Base-by-base conservation (phyloP, 2,797 vertebrate species). In the Chaetodon trifasciatus region DNA sequence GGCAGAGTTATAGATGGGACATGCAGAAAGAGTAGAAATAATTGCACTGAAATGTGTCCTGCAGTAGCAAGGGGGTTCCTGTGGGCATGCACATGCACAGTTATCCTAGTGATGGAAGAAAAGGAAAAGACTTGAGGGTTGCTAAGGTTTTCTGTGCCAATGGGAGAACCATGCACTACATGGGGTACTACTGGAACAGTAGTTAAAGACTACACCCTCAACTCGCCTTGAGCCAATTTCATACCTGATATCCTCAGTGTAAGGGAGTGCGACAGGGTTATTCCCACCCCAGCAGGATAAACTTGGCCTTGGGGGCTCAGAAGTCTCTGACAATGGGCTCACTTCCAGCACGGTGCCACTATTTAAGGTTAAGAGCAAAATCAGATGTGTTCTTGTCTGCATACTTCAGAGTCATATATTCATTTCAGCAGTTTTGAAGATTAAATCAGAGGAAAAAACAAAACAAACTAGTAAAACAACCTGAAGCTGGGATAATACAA, bases 161-260 rank as follows among this genome's bases (percentile, higher is more conserved):
- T 70, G 50, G 73, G 32, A 82, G 68, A 86, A 76, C 53, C 74
- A 61, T 72, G 67, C 53, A 76, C 71, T 74, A 78, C 66, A 81
- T 28, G 4, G 64, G 65, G 40, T 67, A 86, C 81, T 83, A 89
- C 61, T 70, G 58, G 77, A 72, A 81, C 72, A 72, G 81, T 88
- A 84, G 90, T 89, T 91, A 93, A 94, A 87, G 83, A 87, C 84
- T 87, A 88, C 84, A 87, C 74, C 86, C 81, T 90, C 76, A 78
- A 80, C 68, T 84, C 2, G 74, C 69, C 81, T 89, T 89, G 64
- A 93, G 89, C 82, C 88, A 94, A 93, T 95, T 95, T 95, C 93
- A 95, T 93, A 91, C 91, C 86, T 94, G 91, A 92, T 89, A 88
- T 94, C 84, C 82, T 90, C 89, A 76, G 85, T 81, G 85, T 92